Conservation (phyloP, 2,888 invertebrate genomes). For the Epinotia demarniana region DNA sequence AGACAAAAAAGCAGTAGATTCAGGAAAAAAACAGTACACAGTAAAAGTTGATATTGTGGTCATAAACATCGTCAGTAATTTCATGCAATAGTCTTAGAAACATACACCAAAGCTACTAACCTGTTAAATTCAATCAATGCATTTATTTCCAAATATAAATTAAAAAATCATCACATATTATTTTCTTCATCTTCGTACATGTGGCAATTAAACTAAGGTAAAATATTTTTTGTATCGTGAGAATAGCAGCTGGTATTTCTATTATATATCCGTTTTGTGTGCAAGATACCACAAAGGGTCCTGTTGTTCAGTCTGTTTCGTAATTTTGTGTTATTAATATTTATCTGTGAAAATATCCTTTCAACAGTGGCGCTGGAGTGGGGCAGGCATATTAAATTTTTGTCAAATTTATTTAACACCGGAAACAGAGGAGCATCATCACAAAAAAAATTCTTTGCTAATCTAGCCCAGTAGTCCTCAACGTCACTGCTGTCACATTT, state of each 20-base stretch:
- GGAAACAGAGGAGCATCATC: background rate
- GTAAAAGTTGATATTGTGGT: no score
- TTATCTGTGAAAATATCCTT: no score
- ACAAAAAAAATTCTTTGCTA: background rate
- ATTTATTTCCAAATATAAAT: background rate
- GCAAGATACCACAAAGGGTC: background rate
- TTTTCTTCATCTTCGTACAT: slow-evolving; percentile 2
- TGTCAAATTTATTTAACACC: no score
- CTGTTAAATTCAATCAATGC: background rate
- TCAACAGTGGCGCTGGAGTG: no score
- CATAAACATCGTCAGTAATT: no score
- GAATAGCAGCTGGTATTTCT: background rate
- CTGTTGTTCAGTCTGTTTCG: background rate
- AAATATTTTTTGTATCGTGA: background rate
- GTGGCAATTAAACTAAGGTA: background rate
- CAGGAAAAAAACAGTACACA: background rate
- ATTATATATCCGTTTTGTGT: background rate
- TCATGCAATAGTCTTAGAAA: background rate
- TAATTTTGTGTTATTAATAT: no score
- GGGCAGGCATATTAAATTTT: no score
- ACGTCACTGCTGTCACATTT: no score
- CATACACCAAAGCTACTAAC: background rate
- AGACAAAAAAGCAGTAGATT: background rate
- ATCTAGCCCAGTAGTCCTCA: no score
- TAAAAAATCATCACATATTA: background rate